Percentiles rank a stretch among this genome's conserved stretches.
Evolutionary conservation across 2,888 invertebrate genomes (phyloP).

Genomic region (Imbricaverruca yamaguchii): DNA sequence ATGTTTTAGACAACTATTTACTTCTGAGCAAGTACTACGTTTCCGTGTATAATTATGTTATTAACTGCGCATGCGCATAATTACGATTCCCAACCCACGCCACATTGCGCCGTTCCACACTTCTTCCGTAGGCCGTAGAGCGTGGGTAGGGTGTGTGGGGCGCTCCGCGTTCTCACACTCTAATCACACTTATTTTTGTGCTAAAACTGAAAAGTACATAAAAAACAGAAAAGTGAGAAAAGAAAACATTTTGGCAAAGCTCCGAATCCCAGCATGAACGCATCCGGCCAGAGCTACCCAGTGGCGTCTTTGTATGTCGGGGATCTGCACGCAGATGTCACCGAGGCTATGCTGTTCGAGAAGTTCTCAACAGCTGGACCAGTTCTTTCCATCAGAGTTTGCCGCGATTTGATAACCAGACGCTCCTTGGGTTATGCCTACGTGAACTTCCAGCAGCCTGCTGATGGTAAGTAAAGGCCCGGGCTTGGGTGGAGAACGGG

Average conservation of each 20-base stretch:
- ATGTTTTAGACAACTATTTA: too few species aligned
- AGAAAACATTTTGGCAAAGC: not conserved
- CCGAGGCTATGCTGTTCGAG: conserved; percentile 68
- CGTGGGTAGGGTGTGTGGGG: not conserved
- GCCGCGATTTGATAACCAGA: conserved; percentile 93
- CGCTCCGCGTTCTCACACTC: not conserved
- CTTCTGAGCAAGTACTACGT: not conserved
- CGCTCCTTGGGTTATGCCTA: conserved; percentile 98
- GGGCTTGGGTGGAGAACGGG: too few species aligned
- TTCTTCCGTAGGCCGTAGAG: not conserved
- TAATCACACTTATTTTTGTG: conserved; percentile 4
- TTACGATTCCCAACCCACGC: not conserved
- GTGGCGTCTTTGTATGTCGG: conserved; percentile 68
- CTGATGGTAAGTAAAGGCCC: conserved; percentile 69
- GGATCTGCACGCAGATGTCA: conserved; percentile 95
- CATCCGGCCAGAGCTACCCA: conserved; percentile 30
- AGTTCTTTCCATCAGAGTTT: conserved; percentile 96
- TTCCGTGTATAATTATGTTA: not conserved
- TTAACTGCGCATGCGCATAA: not conserved
- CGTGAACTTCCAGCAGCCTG: conserved; percentile 99
- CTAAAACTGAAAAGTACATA: not conserved
- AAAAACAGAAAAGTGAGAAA: not conserved
- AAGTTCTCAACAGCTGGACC: conserved; percentile 98
- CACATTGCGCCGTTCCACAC: not conserved
- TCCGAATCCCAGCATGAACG: not conserved